phyloP scores from a whole-genome alignment of 2,113 vertebrate genomes.

The Periophthalmodon schlosseri region DNA sequence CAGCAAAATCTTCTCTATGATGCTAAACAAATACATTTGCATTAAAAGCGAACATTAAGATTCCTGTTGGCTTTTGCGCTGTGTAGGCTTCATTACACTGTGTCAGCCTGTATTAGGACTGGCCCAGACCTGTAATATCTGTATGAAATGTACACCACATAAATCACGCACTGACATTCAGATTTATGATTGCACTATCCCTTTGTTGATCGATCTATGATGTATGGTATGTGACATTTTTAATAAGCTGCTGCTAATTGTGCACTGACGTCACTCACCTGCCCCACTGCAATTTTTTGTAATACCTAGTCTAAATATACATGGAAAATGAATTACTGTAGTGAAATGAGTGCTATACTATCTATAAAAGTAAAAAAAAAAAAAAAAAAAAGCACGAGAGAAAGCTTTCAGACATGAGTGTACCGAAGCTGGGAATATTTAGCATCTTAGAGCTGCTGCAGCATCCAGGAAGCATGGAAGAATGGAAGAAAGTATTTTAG shows the following conservation, averaged over 20 bases:
- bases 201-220: conserved; percentile 1
- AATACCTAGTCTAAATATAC: not conserved
- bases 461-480: not conserved
- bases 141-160: conserved; percentile 1
- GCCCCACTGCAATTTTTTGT: not conserved
- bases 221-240: conserved; percentile 5
- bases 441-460: not conserved
- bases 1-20: no score
- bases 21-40: no score
- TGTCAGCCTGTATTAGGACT: not conserved
- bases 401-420: not conserved
- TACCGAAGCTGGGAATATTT: not conserved
- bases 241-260: not conserved
- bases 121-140: not conserved
- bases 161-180: conserved; percentile 2
- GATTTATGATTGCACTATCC: conserved; percentile 10
- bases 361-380: not conserved
- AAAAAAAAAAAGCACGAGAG: not conserved
- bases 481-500: not conserved
- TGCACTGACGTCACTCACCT: not conserved
- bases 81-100: not conserved
- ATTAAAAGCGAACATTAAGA: not conserved
- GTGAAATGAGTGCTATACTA: no score
- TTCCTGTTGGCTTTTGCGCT: not conserved
- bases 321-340: not conserved